phyloP scores from a whole-genome alignment of 2,888 invertebrate species.

The Thera obeliscata region DNA sequence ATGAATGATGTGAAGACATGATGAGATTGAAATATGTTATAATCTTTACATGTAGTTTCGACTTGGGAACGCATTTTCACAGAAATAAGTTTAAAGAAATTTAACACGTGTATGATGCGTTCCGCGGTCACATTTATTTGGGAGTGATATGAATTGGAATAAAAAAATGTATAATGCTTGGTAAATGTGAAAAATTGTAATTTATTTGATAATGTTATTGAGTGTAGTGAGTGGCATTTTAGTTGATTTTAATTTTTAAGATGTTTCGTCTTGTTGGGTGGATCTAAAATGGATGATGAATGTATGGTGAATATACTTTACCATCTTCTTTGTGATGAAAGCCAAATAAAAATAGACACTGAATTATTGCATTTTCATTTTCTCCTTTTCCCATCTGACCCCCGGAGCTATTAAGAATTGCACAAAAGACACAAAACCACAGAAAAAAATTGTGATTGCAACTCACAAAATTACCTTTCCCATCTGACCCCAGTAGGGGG shows the following conservation, averaged over 20 bases:
- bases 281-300: constrained; percentile 41
- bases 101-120: constrained; percentile 42
- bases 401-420: no score
- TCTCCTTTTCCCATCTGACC: no score
- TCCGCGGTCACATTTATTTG: constrained; percentile 20
- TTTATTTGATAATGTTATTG: constrained; percentile 55
- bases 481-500: no score
- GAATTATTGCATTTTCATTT: constrained; percentile 39
- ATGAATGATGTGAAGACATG: constrained; percentile 21
- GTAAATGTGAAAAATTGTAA: constrained; percentile 58
- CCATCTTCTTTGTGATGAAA: constrained; percentile 65
- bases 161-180: constrained; percentile 62
- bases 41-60: constrained; percentile 32
- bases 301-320: constrained; percentile 42
- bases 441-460: no score
- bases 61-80: constrained; percentile 37
- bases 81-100: constrained; percentile 34
- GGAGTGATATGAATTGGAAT: constrained; percentile 28
- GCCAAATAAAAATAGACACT: constrained; percentile 73
- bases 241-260: constrained; percentile 50
- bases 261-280: constrained; percentile 45
- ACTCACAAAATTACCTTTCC: no score
- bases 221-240: constrained; percentile 39
- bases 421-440: no score
- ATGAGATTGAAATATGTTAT: constrained; percentile 41